Base-by-base conservation (phyloP, 2,797 vertebrate genomes). In the Gobio occitaniae region DNA sequence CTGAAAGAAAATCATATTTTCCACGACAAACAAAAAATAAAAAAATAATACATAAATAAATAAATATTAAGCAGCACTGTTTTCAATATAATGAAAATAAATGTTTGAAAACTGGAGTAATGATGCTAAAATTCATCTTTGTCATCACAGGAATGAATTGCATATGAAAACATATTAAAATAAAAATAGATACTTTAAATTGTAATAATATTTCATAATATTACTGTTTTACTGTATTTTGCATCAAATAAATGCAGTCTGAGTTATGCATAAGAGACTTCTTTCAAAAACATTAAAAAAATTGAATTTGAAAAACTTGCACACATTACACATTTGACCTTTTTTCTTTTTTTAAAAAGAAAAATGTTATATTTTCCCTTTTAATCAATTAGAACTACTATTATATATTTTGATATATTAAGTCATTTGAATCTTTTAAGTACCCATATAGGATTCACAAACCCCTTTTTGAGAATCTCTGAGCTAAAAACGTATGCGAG, bases 401-500 rank as follows among this genome's bases (percentile, higher is more conserved):
- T 50, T 17, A 72, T 50, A 29, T 3, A 72, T 50, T 17, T 50
- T 6, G 8, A 32, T 74, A 47, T 17, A 52, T 74, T 32, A 25
- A 76, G 3, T 54, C 29, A 3, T 6, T 36, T 38, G 56, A 11
- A 56, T 56, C 19, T 38, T 41, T 54, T 8, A 15, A 72, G n/a
- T 48, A 71, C 12, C 44, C 44, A 56, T 52, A 5, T 56, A 36
- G 11, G 52, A 76, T 38, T 9, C 52, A 76, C 38, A n/a, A 59
- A 77, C 32, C 52, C 12, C 5, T 36, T 54, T 25, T 50, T 52
- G 3, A 52, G 48, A 74, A 74, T 75, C 9, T 6, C 29, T 54
- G 71, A 54, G 48, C 72, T 75, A 84, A 32, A 61, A 70, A 59
- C 11, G n/a, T n/a, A n/a, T n/a, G n/a, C n/a, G 81, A 36, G 44